These are phyloP conservation scores for Nowickia ferox DNA, from an alignment of 2,888 invertebrate genomes.

Conservation along the genomic window DNA sequence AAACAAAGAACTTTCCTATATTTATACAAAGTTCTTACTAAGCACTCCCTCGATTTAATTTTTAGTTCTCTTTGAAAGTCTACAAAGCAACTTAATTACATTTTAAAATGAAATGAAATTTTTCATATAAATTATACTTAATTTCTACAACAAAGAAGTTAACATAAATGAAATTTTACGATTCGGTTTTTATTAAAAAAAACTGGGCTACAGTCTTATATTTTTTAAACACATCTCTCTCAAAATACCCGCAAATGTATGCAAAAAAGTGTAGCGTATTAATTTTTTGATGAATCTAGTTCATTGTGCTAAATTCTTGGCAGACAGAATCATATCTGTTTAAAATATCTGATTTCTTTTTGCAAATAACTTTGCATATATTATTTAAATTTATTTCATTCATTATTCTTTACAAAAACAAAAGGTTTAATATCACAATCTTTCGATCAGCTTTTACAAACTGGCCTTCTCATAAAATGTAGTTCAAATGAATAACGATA, in stretches of 20 bases:
- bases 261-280: no score
- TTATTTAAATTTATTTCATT: background rate
- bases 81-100: background rate
- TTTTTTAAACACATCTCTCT: background rate
- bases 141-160: background rate
- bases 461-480: no score
- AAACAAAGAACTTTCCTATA: background rate
- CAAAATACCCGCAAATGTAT: background rate
- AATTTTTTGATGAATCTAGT: background rate
- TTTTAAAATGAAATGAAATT: background rate
- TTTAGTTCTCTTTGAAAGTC: background rate
- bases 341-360: background rate
- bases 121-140: background rate
- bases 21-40: background rate
- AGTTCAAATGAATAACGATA: no score
- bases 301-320: background rate
- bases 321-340: background rate
- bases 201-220: background rate
- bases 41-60: background rate
- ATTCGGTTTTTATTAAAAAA: no score
- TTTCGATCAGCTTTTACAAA: no score
- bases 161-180: no score
- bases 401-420: background rate
- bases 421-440: no score
- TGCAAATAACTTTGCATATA: background rate